These are phyloP conservation scores for Leptoclinus maculatus DNA, from an alignment of 2,797 vertebrate species.

Conservation along the genomic window DNA sequence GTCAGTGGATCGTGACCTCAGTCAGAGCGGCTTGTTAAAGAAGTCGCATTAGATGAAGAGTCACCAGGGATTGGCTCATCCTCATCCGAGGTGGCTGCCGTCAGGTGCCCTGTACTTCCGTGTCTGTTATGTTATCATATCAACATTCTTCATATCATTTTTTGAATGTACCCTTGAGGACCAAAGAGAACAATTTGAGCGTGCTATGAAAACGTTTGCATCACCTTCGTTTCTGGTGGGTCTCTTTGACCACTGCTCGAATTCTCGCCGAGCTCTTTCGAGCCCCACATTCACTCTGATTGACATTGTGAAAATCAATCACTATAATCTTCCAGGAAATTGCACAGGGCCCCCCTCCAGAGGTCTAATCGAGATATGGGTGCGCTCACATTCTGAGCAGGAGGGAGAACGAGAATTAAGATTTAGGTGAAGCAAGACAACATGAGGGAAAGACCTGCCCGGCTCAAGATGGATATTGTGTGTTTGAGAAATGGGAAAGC, in stretches of 20 bases:
- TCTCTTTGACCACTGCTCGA: constrained; percentile 22
- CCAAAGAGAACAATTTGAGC: not conserved
- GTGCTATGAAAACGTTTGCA: not conserved
- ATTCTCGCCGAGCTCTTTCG: constrained; percentile 31
- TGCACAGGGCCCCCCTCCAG: constrained; percentile 62
- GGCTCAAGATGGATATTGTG: not conserved
- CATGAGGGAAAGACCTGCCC: constrained; percentile 24
- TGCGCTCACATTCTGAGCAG: constrained; percentile 36
- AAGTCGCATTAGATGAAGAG: constrained; percentile 14
- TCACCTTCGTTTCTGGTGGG: not conserved
- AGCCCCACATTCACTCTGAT: constrained; percentile 56
- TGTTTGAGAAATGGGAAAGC: not conserved
- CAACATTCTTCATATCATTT: not conserved
- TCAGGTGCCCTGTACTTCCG: not conserved
- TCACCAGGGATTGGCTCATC: constrained; percentile 31
- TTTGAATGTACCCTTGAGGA: not conserved
- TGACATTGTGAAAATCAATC: constrained; percentile 70
- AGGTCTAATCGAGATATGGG: constrained; percentile 60
- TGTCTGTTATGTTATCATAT: not conserved
- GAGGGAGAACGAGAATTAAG: constrained; percentile 41
- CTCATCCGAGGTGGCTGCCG: constrained; percentile 17
- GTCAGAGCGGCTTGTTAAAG: constrained; percentile 45
- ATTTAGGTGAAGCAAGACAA: constrained; percentile 44
- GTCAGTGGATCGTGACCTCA: constrained; percentile 69
- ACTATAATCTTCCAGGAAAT: constrained; percentile 74